Conservation (phyloP, 2,888 invertebrate genomes). For the Sesamia inferens region DNA sequence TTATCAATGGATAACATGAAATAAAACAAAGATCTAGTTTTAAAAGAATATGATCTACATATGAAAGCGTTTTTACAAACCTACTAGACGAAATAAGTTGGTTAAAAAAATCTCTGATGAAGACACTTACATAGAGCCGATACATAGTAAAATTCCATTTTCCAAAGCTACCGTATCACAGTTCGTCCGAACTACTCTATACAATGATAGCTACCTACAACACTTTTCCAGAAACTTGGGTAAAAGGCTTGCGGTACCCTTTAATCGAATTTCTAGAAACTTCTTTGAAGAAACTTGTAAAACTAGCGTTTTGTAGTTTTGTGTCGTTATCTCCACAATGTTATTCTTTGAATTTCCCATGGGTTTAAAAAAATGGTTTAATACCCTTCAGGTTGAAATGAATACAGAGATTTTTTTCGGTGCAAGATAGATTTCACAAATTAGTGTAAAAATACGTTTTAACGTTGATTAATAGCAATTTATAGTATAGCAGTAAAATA, state of each 20-base stretch:
- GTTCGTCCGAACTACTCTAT: slow-evolving; percentile 62
- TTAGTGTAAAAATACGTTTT: background rate
- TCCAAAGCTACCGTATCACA: slow-evolving; percentile 43
- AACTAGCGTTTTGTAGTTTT: slow-evolving; percentile 64
- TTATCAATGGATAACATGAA: no score
- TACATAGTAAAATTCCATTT: slow-evolving; percentile 22
- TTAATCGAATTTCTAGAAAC: slow-evolving; percentile 80
- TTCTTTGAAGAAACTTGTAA: slow-evolving; percentile 75
- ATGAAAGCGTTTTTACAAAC: no score
- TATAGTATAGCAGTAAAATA: background rate
- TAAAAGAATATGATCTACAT: no score
- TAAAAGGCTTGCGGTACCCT: slow-evolving; percentile 78
- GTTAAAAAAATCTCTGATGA: background rate
- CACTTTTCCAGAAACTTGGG: slow-evolving; percentile 68
- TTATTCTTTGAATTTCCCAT: background rate
- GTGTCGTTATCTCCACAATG: slow-evolving; percentile 16
- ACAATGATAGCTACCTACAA: slow-evolving; percentile 58
- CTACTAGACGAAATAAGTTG: no score
- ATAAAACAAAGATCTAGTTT: no score
- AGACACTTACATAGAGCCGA: background rate
- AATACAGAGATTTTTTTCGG: background rate
- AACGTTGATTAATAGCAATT: background rate
- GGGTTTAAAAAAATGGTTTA: background rate
- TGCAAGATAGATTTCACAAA: background rate
- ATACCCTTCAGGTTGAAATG: no score